phyloP scores from a whole-genome alignment of 1,140 invertebrate species.

The Pogonomyrmex californicus region DNA sequence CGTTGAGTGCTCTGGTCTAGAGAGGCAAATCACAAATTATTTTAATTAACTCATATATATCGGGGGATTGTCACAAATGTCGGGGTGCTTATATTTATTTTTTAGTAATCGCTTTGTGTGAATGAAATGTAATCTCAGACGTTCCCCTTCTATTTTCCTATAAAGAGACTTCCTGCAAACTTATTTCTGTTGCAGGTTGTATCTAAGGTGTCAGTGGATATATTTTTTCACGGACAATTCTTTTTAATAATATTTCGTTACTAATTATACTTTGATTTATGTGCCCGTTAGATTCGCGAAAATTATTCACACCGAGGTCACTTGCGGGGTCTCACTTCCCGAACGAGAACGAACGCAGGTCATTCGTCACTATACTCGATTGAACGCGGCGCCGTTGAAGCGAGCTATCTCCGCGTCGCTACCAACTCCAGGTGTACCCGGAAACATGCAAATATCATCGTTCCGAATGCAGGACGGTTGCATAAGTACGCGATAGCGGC shows the following conservation, averaged over 20 bases:
- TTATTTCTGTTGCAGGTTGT: background rate
- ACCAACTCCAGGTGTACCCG: constrained; percentile 64
- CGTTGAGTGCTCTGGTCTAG: background rate
- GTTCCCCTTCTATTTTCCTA: background rate
- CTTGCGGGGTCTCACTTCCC: background rate
- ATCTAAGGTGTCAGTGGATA: background rate
- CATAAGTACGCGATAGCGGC: constrained; percentile 58
- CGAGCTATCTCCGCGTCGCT: constrained; percentile 34
- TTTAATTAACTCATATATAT: background rate
- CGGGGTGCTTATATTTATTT: background rate
- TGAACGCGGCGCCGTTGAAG: background rate
- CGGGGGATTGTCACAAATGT: constrained; percentile 9
- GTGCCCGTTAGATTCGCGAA: background rate
- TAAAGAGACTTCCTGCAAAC: background rate
- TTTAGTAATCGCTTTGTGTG: background rate
- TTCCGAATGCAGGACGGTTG: constrained; percentile 65
- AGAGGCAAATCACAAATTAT: background rate
- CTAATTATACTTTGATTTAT: constrained; percentile 18
- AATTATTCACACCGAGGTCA: background rate
- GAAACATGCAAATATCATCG: constrained; percentile 68
- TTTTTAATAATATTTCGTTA: background rate
- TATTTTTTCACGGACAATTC: background rate
- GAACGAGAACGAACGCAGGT: too few species aligned
- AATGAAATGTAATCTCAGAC: background rate
- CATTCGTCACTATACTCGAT: background rate